Evolutionary conservation across 2,888 invertebrate species (phyloP).

Genomic region (Chironomus riparius): DNA sequence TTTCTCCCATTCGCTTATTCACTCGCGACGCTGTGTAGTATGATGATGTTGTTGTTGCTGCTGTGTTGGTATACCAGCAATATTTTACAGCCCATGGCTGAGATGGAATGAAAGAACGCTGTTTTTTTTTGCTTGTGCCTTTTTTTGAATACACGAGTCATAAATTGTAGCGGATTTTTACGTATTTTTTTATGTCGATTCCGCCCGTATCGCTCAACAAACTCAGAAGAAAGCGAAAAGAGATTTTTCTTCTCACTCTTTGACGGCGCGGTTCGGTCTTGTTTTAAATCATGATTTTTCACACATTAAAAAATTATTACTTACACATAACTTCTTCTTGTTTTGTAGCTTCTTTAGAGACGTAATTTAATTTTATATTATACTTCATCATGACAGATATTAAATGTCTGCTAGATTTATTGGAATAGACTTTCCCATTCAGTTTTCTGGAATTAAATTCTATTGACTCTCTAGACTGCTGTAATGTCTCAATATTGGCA

Average conservation of each 20-base stretch:
- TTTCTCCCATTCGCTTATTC: slow-evolving; percentile 8
- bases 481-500: too few species aligned
- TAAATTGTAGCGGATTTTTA: slow-evolving; percentile 22
- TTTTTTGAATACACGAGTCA: slow-evolving; percentile 16
- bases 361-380: too few species aligned
- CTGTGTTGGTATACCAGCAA: slow-evolving; percentile 15
- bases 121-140: not conserved
- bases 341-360: not conserved
- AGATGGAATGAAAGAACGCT: slow-evolving; percentile 14
- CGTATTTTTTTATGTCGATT: not conserved
- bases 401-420: too few species aligned
- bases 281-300: slow-evolving; percentile 4
- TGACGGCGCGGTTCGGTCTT: not conserved
- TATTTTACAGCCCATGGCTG: slow-evolving; percentile 12
- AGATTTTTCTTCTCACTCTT: not conserved
- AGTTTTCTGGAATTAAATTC: too few species aligned
- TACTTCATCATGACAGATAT: too few species aligned
- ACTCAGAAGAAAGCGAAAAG: not conserved
- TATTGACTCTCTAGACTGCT: too few species aligned
- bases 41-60: not conserved
- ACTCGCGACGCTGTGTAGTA: not conserved
- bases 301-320: slow-evolving; percentile 20
- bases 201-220: not conserved
- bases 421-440: too few species aligned
- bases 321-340: not conserved